A percentile compares a stretch with the other conserved stretches of the same genome.
These are phyloP conservation scores for Crotalus viridis DNA, from an alignment of 2,113 vertebrate genomes.

Conservation along the genomic window DNA sequence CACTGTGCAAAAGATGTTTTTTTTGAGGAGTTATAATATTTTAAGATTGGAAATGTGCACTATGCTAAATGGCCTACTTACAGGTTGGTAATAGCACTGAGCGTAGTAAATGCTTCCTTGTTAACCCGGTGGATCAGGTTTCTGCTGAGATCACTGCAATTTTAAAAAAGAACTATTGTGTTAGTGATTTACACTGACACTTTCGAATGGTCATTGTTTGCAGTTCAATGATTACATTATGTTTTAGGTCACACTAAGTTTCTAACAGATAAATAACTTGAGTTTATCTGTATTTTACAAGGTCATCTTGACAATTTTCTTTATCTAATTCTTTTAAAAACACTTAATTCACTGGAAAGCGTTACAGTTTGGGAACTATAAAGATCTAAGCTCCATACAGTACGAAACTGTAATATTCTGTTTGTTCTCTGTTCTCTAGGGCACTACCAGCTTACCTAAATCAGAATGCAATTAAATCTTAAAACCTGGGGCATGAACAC, in stretches of 20 bases:
- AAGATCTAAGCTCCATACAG: not conserved
- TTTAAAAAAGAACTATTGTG: constrained; percentile 40
- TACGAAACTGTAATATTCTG: not conserved
- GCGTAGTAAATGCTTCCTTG: constrained; percentile 82
- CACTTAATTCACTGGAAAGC: not conserved
- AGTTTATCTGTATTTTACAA: constrained; percentile 10
- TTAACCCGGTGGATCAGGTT: constrained; percentile 87
- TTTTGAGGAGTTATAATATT: not conserved
- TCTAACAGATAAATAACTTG: constrained; percentile 25
- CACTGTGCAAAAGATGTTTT: not conserved
- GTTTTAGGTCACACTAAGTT: not conserved
- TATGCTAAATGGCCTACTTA: constrained; percentile 74
- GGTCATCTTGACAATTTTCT: constrained; percentile 19
- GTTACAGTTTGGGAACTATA: not conserved
- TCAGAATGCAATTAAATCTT: not conserved
- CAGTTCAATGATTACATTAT: constrained; percentile 26
- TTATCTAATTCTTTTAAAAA: not conserved
- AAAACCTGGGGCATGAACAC: not conserved
- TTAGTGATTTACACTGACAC: constrained; percentile 30
- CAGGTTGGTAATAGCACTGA: constrained; percentile 86
- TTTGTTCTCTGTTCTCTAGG: not conserved
- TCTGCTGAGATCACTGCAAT: constrained; percentile 90
- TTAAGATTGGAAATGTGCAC: not conserved
- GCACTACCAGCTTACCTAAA: not conserved
- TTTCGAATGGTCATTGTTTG: not conserved